phyloP scores from a whole-genome alignment of 2,797 vertebrate species.

The Todus mexicanus region DNA sequence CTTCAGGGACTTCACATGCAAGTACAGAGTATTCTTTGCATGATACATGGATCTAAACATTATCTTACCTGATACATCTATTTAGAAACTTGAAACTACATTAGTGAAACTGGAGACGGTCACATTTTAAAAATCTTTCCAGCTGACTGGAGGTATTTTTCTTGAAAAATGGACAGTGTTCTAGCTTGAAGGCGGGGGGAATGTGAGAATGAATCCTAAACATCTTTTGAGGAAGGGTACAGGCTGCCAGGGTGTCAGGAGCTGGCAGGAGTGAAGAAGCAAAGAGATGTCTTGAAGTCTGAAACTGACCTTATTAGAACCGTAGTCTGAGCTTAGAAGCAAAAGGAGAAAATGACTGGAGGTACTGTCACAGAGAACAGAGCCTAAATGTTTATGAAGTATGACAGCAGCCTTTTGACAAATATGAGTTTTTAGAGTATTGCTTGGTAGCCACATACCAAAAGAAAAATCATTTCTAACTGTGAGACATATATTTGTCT shows the following conservation, averaged over 20 bases:
- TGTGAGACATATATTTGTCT: slow-evolving; percentile 20
- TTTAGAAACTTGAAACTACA: background rate
- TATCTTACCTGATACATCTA: background rate
- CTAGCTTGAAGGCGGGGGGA: background rate
- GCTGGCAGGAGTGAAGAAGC: background rate
- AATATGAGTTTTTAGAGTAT: background rate
- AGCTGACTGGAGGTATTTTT: background rate
- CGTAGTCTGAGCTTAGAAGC: background rate
- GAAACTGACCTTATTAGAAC: background rate
- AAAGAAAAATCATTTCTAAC: background rate
- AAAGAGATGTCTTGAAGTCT: background rate
- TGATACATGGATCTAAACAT: background rate
- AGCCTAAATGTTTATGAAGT: slow-evolving; percentile 38
- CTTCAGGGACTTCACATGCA: background rate
- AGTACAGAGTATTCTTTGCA: background rate
- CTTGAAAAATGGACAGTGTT: background rate
- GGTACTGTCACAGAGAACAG: background rate
- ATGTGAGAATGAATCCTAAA: background rate
- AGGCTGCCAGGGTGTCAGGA: background rate
- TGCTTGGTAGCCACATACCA: slow-evolving; percentile 8
- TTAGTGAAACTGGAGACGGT: background rate
- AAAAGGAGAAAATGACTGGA: background rate
- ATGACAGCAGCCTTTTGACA: slow-evolving; percentile 15
- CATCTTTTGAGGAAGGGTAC: background rate
- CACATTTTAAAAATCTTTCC: background rate